Base-by-base conservation (phyloP, 2,797 vertebrate genomes). In the Clarias pachynema region DNA sequence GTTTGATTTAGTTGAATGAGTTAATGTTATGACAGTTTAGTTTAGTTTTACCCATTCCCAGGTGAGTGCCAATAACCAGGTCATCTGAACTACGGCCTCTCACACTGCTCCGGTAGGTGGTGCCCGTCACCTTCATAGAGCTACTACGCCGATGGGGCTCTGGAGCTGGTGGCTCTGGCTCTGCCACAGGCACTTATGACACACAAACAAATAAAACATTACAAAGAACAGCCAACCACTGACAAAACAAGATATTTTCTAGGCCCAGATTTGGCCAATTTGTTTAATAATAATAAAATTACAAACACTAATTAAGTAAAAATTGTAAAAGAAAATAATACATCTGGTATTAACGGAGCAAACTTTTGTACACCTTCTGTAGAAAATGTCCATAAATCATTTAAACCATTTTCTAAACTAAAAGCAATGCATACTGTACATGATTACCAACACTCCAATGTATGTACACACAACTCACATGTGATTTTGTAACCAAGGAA, bases 401-500 rank as follows among this genome's bases (percentile, higher is more conserved):
- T 78, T n/a, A 20, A 15, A 63, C 37, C 2, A 31, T 62, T 78
- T 56, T 49, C 24, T n/a, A 79, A 44, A 26, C 6, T 26, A 65
- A 80, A 79, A 10, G 34, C 62, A 66, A 68, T n/a, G 16, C 9
- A 53, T 56, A 56, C 5, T 44, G 22, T 37, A 73, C 14, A 49
- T 37, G 56, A 82, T 83, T 16, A 24, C 24, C 20, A 59, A 84
- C 10, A 56, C 59, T 83, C 26, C 75, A 31, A 70, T 69, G 24
- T 18, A 65, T 22, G 56, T 22, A 26, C 26, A 65, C 10, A 62
- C 6, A 26, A 74, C 89, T 84, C 63, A 95, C 94, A 91, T 93
- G 93, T 90, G 0, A 90, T 86, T 82, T 96, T 97, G 95, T 95
- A 97, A 83, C 98, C 98, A 62, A 98, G 96, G 92, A 99, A 99